phyloP scores from a whole-genome alignment of 2,888 invertebrate genomes.

The Adela reaumurella region DNA sequence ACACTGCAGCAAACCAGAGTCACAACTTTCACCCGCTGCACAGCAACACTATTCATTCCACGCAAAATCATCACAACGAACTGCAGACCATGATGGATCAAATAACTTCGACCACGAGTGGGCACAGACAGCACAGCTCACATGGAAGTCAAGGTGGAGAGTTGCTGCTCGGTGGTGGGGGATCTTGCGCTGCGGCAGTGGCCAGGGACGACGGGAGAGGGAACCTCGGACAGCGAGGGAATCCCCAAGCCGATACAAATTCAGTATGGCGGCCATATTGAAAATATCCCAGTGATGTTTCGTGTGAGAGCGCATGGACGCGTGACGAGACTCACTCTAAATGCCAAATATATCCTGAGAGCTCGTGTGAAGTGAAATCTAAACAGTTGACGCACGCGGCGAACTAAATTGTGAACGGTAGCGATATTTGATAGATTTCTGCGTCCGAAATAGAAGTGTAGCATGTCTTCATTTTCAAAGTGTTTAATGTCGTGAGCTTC shows the following conservation, averaged over 20 bases:
- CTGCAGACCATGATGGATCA: conserved; percentile 75
- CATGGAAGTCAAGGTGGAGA: conserved; percentile 31
- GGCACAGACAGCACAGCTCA: conserved; percentile 43
- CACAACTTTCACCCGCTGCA: conserved; percentile 70
- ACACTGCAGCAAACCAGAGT: conserved; percentile 73
- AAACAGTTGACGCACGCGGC: too few species aligned
- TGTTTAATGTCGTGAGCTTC: too few species aligned
- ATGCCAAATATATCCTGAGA: too few species aligned
- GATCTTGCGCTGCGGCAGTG: conserved; percentile 55
- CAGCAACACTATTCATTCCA: conserved; percentile 60
- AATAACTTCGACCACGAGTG: conserved; percentile 63
- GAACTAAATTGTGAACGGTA: too few species aligned
- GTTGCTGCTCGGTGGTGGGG: conserved; percentile 53
- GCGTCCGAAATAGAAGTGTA: too few species aligned
- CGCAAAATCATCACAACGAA: conserved; percentile 65
- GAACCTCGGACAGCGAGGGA: conserved; percentile 54
- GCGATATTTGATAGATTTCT: too few species aligned
- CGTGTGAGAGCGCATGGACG: neutral
- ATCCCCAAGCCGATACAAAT: conserved; percentile 60
- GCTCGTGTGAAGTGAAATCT: too few species aligned
- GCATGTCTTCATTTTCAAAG: too few species aligned
- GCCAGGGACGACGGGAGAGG: conserved; percentile 58
- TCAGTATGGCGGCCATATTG: conserved; percentile 78
- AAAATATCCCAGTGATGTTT: conserved; percentile 17
- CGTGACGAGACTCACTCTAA: neutral